Conservation (phyloP, 2,888 invertebrate species). For the Argyra leucocephala region DNA sequence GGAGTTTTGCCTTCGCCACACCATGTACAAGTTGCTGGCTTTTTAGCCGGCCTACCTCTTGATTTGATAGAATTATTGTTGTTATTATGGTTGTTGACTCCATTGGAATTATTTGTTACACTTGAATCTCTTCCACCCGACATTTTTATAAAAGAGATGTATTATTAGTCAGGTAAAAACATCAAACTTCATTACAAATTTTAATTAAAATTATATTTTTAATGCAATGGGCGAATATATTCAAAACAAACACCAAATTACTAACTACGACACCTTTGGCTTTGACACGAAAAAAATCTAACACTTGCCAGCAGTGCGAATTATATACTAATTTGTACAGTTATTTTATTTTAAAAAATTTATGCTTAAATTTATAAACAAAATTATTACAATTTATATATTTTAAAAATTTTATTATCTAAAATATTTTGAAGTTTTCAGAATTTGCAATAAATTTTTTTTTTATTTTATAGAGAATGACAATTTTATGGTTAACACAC, state of each 20-base stretch:
- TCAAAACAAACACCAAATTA: neutral
- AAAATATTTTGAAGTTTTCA: constrained; percentile 6
- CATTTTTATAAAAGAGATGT: constrained; percentile 14
- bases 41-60: constrained; percentile 68
- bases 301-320: constrained; percentile 6
- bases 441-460: constrained; percentile 2
- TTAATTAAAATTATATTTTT: neutral
- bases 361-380: neutral
- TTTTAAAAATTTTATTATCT: neutral
- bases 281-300: neutral
- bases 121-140: constrained; percentile 20
- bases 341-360: neutral
- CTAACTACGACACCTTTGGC: constrained; percentile 4
- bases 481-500: constrained; percentile 3
- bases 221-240: neutral
- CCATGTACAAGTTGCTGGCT: constrained; percentile 64
- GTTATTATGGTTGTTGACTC: constrained; percentile 7
- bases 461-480: constrained; percentile 6
- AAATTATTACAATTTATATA: neutral
- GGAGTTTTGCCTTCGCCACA: constrained; percentile 75
- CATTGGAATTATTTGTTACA: constrained; percentile 13
- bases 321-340: neutral
- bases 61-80: constrained; percentile 25
- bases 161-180: neutral
- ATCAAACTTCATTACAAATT: neutral